These are phyloP conservation scores for Arvicanthis niloticus DNA, from an alignment of 2,113 vertebrate species.

Conservation along the genomic window DNA sequence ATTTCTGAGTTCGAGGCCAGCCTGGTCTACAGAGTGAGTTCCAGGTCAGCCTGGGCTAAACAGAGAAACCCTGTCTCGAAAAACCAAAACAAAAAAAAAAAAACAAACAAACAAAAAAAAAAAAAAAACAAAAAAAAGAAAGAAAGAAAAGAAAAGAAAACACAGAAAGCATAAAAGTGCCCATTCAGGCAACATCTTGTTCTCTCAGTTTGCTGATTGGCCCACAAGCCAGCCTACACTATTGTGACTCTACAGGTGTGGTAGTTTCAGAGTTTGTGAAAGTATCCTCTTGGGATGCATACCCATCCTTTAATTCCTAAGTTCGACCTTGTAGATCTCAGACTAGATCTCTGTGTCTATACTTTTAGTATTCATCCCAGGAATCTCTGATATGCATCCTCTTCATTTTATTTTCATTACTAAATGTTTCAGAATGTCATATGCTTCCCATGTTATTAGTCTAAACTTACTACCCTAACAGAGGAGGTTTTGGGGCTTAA, in stretches of 20 bases:
- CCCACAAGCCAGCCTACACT: not conserved
- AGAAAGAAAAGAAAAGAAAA: no score
- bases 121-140: no score
- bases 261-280: not conserved
- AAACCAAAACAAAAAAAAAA: no score
- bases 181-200: not conserved
- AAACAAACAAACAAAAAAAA: no score
- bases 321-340: not conserved
- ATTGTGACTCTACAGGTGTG: no score
- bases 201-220: not conserved
- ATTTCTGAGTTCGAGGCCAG: no score
- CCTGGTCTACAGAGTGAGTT: no score
- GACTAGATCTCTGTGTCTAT: not conserved
- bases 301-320: no score
- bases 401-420: not conserved
- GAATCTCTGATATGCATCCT: not conserved
- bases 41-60: no score
- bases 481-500: not conserved
- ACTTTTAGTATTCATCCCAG: not conserved
- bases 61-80: no score
- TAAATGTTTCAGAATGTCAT: not conserved
- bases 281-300: not conserved
- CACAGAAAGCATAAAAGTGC: not conserved
- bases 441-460: not conserved
- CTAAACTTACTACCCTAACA: conserved; percentile 16